Evolutionary conservation across 2,113 vertebrate genomes (phyloP), one percentile per base, ranked within the genome.

Genomic region (Eptesicus fuscus): DNA sequence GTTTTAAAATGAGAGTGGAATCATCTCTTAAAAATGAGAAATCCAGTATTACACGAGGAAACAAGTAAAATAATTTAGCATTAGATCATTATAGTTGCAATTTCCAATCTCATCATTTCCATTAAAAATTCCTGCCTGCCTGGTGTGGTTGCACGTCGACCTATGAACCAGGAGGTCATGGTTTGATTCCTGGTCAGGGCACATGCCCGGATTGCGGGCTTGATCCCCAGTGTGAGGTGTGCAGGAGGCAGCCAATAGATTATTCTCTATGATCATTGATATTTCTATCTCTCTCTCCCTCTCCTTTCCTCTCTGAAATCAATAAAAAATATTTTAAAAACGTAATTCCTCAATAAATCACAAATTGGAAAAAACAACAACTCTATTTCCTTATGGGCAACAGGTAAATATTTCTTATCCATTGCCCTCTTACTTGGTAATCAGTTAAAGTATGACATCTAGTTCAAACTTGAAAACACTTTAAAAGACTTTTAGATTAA

Each of bases 31-130:
- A 89, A 85, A 79, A 56, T 82, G 22, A 87, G 47, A 91, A 94
- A 78, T 44, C 47, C 42, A 86, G 30, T 80, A 82, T 88, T 35
- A 77, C 53, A 73, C 23, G 25, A 74, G 73, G 61, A 92, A 76
- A 25, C 65, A 83, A 89, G 78, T 44, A 82, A 83, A 95, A 73
- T 77, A 69, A 88, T 69, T 95, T 63, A 91, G 86, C 83, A 82
- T 40, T 35, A 53, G n/a, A 35, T 78, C 74, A 49, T 56, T 44
- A 85, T 7, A 73, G 42, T 18, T 82, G 5, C 30, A 92, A 82
- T 88, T 71, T 77, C 78, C 35, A 96, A 80, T 32, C 85, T 83
- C 37, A 53, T 83, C 56, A 73, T 92, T 90, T 73, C 51, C 47
- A 85, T 70, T 85, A 91, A 85, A 74, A 93, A 63, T 12, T 82